Percentiles rank a stretch among this genome's conserved stretches.
Evolutionary conservation across 1,140 invertebrate species (phyloP).

Genomic region (Pogonus chalceus): DNA sequence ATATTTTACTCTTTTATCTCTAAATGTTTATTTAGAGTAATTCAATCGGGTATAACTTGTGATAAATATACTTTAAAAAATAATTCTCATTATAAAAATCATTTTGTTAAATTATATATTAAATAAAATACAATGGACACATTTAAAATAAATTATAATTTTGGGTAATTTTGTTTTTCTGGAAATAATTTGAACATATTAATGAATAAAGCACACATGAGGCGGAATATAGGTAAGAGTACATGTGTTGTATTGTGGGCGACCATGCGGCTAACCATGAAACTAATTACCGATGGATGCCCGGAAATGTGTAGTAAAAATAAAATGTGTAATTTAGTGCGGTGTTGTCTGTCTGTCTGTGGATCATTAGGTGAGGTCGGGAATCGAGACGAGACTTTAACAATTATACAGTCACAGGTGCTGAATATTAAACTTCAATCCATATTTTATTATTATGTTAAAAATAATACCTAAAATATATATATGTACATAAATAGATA

Average conservation of each 20-base stretch:
- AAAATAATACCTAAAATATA: too few species aligned
- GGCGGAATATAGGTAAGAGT: slow-evolving; percentile 12
- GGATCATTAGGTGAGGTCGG: slow-evolving; percentile 1
- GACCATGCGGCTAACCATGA: slow-evolving; percentile 15
- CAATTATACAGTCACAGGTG: slow-evolving; percentile 2
- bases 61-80: too few species aligned
- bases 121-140: slow-evolving; percentile 1
- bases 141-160: slow-evolving; percentile 13
- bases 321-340: slow-evolving; percentile 13
- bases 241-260: slow-evolving; percentile 9
- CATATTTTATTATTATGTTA: too few species aligned
- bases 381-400: slow-evolving; percentile 10
- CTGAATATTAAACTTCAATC: not conserved
- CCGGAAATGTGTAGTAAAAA: slow-evolving; percentile 12
- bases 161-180: too few species aligned
- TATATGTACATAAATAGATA: too few species aligned
- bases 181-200: too few species aligned
- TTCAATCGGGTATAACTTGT: too few species aligned
- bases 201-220: too few species aligned
- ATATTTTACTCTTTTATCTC: too few species aligned
- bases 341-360: slow-evolving; percentile 9
- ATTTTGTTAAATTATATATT: slow-evolving; percentile 7
- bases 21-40: too few species aligned
- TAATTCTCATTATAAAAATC: slow-evolving; percentile 9
- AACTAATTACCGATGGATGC: slow-evolving; percentile 13